Percentiles rank a stretch among this genome's conserved stretches.
These are phyloP conservation scores for Mystacides longicornis DNA, from an alignment of 2,888 invertebrate species.

Conservation along the genomic window DNA sequence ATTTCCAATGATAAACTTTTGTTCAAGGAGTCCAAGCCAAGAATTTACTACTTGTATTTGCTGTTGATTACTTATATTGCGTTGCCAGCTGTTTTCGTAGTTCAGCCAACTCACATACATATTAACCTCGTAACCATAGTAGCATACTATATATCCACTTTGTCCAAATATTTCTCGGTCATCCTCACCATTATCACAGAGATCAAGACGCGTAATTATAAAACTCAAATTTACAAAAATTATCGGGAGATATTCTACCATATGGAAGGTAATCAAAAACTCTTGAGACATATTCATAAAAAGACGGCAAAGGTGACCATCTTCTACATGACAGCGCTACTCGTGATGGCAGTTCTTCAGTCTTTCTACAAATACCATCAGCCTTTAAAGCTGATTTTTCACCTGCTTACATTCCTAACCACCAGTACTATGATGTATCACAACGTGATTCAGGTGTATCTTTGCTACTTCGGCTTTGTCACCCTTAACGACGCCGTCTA, in stretches of 20 bases:
- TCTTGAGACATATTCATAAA: neutral
- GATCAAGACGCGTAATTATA: neutral
- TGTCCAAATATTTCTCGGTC: neutral
- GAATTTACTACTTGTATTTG: neutral
- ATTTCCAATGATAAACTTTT: neutral
- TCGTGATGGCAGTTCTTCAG: too few relatives aligned
- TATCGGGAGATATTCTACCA: neutral
- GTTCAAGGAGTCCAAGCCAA: neutral
- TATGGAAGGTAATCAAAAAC: neutral
- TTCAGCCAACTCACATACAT: neutral
- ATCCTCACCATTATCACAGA: neutral
- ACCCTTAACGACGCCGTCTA: neutral
- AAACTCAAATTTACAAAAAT: neutral
- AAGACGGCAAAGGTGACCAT: too few relatives aligned
- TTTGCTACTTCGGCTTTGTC: neutral
- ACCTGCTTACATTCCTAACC: too few relatives aligned
- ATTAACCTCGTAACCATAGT: neutral
- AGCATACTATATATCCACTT: neutral
- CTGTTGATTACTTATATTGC: neutral
- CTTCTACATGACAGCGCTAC: too few relatives aligned
- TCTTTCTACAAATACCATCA: too few relatives aligned
- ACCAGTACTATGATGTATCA: neutral
- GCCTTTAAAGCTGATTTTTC: too few relatives aligned
- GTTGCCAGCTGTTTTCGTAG: neutral
- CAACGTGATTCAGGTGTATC: neutral